phyloP scores from a whole-genome alignment of 2,797 vertebrate genomes.

The Hypotaenidia okinawae region DNA sequence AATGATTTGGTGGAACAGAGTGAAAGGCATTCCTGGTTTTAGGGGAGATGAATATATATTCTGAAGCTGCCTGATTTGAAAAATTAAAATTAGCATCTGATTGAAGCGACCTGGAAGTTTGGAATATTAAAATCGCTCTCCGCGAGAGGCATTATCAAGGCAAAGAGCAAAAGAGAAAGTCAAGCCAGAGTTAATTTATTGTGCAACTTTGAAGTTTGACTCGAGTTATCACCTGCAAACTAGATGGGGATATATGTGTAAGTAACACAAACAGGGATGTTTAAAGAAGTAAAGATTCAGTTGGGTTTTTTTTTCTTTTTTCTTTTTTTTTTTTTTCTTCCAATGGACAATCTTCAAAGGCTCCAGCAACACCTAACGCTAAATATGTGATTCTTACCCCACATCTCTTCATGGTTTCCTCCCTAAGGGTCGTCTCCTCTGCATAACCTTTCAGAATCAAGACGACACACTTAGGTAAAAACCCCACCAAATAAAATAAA shows the following conservation, averaged over 20 bases:
- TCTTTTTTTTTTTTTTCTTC: background rate
- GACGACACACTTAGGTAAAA: background rate
- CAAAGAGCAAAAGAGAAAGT: background rate
- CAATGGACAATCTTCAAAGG: background rate
- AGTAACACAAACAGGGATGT: background rate
- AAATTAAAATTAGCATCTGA: background rate
- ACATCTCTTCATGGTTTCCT: background rate
- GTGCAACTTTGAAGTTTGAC: background rate
- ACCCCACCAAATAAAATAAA: too few relatives aligned
- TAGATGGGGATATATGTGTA: too few relatives aligned
- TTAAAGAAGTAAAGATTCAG: background rate
- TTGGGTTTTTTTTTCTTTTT: background rate
- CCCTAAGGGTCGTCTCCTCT: background rate
- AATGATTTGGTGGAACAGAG: background rate
- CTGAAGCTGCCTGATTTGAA: background rate
- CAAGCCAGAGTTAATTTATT: background rate
- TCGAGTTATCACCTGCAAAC: background rate
- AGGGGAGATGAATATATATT: background rate
- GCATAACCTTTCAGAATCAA: background rate
- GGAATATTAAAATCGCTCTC: background rate
- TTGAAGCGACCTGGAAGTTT: background rate
- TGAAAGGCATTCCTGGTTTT: background rate
- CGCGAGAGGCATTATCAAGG: background rate
- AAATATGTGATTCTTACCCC: background rate
- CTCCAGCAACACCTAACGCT: background rate